phyloP scores from a whole-genome alignment of 2,888 invertebrate species.

The Dasypolia templi region DNA sequence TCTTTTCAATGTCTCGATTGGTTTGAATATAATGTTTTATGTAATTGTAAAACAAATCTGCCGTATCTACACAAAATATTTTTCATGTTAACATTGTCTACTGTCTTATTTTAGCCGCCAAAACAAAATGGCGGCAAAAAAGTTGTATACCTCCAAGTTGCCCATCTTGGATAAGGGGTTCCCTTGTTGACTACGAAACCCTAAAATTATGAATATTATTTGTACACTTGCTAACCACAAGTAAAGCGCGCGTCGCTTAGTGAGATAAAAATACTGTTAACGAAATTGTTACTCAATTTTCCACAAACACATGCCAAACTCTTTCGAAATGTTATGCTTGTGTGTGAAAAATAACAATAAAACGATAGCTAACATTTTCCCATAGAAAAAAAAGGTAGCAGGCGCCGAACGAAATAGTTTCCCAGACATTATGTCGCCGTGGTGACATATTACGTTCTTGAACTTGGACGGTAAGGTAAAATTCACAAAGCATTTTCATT shows the following conservation, averaged over 20 bases:
- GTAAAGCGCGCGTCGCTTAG: neutral
- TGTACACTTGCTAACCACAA: neutral
- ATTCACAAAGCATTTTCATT: neutral
- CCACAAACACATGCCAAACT: neutral
- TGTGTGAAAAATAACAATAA: slow-evolving; percentile 26
- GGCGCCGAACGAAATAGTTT: slow-evolving; percentile 11
- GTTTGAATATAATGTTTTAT: too few species aligned
- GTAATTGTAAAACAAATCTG: too few species aligned
- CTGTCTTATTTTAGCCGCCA: too few species aligned
- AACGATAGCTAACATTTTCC: slow-evolving; percentile 8
- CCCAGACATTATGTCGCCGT: slow-evolving; percentile 24
- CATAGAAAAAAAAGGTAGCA: slow-evolving; percentile 13
- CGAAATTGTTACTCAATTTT: neutral
- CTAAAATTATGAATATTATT: too few species aligned
- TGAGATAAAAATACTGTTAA: neutral
- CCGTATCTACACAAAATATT: too few species aligned
- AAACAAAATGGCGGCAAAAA: too few species aligned
- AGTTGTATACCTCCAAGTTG: too few species aligned
- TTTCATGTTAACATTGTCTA: too few species aligned
- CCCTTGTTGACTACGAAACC: too few species aligned
- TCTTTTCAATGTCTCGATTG: too few species aligned
- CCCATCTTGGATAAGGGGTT: too few species aligned
- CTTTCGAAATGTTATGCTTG: slow-evolving; percentile 3
- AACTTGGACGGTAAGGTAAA: slow-evolving; percentile 10
- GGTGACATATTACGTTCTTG: neutral